Evolutionary conservation across 2,888 invertebrate genomes (phyloP).

Genomic region (Tenthredo mesomela): DNA sequence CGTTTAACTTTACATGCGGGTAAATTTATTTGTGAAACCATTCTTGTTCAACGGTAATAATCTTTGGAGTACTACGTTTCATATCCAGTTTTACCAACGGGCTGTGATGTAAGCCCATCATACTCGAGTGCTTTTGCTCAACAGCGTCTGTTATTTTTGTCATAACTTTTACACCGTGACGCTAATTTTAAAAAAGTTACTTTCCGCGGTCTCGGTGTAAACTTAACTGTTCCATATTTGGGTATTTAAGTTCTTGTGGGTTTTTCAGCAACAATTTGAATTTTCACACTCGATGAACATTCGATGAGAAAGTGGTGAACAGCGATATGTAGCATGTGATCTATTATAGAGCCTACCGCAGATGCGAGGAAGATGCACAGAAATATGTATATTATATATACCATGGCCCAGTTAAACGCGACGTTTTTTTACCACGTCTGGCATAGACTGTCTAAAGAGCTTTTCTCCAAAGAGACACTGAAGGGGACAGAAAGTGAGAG

Average conservation of each 20-base stretch:
- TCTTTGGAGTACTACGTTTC: not conserved
- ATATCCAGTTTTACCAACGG: not conserved
- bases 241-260: not conserved
- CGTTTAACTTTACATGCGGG: slow-evolving; percentile 5
- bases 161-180: not conserved
- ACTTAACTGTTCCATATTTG: not conserved
- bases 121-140: not conserved
- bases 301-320: not conserved
- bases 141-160: not conserved
- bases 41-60: not conserved
- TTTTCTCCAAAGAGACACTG: slow-evolving; percentile 1
- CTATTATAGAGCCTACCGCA: not conserved
- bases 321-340: not conserved
- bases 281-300: slow-evolving; percentile 9
- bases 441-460: slow-evolving; percentile 31
- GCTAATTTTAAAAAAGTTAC: not conserved
- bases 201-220: not conserved
- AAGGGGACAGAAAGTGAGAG: slow-evolving; percentile 14
- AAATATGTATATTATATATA: slow-evolving; percentile 45
- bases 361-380: not conserved
- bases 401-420: slow-evolving; percentile 47
- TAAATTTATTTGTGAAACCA: not conserved
- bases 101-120: not conserved
- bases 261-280: not conserved
- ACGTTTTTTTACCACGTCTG: slow-evolving; percentile 45